These are phyloP conservation scores for Tetraodon nigroviridis DNA, from an alignment of 2,113 vertebrate genomes.

Conservation along the genomic window DNA sequence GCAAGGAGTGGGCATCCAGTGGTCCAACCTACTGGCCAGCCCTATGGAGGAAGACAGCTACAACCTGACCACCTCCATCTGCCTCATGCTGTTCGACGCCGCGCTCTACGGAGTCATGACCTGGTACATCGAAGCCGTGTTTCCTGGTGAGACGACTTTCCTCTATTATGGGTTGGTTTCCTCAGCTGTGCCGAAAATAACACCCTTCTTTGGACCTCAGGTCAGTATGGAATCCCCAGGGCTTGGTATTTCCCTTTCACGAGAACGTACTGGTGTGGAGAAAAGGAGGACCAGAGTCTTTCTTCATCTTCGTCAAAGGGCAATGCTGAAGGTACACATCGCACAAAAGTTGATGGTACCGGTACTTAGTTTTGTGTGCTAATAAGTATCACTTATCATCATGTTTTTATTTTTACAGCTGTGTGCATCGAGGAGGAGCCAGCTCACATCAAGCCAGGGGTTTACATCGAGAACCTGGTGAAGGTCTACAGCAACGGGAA, in stretches of 20 bases:
- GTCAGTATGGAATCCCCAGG: slow-evolving; percentile 93
- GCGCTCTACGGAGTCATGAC: slow-evolving; percentile 90
- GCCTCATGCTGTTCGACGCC: slow-evolving; percentile 90
- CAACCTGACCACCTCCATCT: slow-evolving; percentile 86
- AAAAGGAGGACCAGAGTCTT: slow-evolving; percentile 73
- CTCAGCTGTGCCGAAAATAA: neutral
- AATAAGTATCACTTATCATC: neutral
- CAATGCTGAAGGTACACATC: slow-evolving; percentile 79
- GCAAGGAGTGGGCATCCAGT: slow-evolving; percentile 94
- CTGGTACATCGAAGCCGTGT: slow-evolving; percentile 96
- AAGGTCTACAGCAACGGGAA: slow-evolving; percentile 95
- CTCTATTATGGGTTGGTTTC: no score
- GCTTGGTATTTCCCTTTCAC: slow-evolving; percentile 97
- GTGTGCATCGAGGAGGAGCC: slow-evolving; percentile 94
- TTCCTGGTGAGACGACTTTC: slow-evolving; percentile 80
- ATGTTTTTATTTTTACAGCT: slow-evolving; percentile 57
- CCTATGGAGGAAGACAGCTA: slow-evolving; percentile 87
- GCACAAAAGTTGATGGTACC: neutral
- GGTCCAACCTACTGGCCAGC: slow-evolving; percentile 90
- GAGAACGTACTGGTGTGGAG: slow-evolving; percentile 93
- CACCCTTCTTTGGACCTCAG: slow-evolving; percentile 56
- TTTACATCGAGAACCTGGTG: slow-evolving; percentile 93
- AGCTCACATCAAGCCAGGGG: slow-evolving; percentile 84
- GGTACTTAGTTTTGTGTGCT: neutral
- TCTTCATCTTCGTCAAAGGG: slow-evolving; percentile 69